Base-by-base conservation (phyloP, 2,888 invertebrate genomes). In the Erebia epiphron region DNA sequence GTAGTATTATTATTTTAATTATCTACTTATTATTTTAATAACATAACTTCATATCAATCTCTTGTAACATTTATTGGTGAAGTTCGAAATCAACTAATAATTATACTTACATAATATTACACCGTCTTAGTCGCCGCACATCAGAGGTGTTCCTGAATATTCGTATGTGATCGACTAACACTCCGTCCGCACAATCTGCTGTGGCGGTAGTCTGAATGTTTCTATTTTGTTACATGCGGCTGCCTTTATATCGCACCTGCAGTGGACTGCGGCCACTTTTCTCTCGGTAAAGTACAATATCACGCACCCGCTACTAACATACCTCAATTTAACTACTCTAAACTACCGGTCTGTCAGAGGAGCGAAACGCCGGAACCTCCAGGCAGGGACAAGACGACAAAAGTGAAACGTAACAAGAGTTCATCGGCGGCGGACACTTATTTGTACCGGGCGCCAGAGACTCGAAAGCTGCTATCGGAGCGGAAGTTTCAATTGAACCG, bases 271-370 rank as follows among this genome's bases (percentile, higher is more conserved):
- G 94, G 89, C 86, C 94, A 92, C 91, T 94, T 95, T 87, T 94
- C 95, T 90, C 91, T 95, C 88, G 95, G 95, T 95, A 95, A 95
- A 91, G 95, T 95, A 95, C 95, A 94, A 93, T 94, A 95, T 94
- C 95, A 95, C 94, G 95, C 95, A 90, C 91, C 90, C 89, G 90
- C 91, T 81, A 91, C 93, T 93, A 93, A 93, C 92, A 86, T 86
- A 80, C 84, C 87, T 80, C 88, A 88, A 83, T 88, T 85, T 87
- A 90, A 88, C 85, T 86, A 85, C 85, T 87, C 89, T 82, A 90
- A 89, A 86, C 80, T 87, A 77, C 83, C 86, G 81, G 81, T 80
- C 79, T 84, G 81, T 73, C 88, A 85, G 79, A 84, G 90, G 79
- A 84, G 88, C 80, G 88, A 83, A 75, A 88, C 90, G 73, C 87